Evolutionary conservation across 2,888 invertebrate genomes (phyloP).

Genomic region (Eupithecia insigniata): DNA sequence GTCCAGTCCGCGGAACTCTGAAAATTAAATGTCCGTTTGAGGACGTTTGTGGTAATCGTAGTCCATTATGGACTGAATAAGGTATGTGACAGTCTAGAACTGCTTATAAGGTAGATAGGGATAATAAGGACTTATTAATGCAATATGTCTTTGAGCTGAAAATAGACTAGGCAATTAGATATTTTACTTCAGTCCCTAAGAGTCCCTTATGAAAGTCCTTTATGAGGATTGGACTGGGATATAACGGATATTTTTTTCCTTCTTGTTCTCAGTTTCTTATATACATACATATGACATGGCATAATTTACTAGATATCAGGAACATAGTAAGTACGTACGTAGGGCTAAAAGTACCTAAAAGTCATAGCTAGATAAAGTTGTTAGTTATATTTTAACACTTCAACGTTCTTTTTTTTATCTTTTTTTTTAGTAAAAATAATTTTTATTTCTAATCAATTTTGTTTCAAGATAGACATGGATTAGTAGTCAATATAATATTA

Average conservation of each 20-base stretch:
- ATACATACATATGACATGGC: no score
- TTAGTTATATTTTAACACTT: no score
- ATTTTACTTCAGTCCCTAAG: neutral
- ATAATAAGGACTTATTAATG: neutral
- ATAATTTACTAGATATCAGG: no score
- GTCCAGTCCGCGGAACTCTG: conserved; percentile 46
- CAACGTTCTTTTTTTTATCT: no score
- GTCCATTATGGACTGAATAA: conserved; percentile 42
- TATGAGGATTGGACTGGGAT: neutral
- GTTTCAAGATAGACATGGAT: no score
- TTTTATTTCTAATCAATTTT: no score
- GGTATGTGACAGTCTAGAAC: conserved; percentile 9
- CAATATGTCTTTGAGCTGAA: neutral
- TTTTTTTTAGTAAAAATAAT: no score
- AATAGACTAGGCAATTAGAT: neutral
- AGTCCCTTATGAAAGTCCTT: no score
- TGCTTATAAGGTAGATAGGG: neutral
- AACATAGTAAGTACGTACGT: no score
- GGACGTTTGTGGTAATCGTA: conserved; percentile 46
- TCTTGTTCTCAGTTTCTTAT: neutral
- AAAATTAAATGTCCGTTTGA: conserved; percentile 59
- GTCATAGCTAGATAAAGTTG: no score
- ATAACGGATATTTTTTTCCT: neutral
- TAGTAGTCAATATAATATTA: no score
- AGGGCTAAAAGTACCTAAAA: no score